These are phyloP conservation scores for Tiliacea aurago DNA, from an alignment of 2,888 invertebrate species.

Conservation along the genomic window DNA sequence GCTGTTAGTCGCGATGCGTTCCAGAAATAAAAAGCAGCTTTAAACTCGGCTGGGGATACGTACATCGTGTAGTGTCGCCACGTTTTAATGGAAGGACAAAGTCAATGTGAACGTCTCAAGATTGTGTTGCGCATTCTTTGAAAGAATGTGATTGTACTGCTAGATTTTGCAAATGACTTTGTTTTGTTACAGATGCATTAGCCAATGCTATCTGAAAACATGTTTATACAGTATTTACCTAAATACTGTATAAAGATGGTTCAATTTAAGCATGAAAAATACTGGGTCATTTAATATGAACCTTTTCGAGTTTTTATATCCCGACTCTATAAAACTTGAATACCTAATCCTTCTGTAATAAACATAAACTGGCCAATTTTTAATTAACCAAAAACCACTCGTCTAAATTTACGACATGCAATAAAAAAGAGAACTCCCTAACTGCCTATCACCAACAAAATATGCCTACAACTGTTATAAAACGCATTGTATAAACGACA, in stretches of 20 bases:
- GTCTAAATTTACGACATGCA: constrained; percentile 43
- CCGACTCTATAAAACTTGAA: constrained; percentile 16
- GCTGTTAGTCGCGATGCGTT: constrained; percentile 86
- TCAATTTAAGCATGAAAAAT: neutral
- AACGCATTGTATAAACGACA: constrained; percentile 67
- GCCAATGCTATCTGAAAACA: neutral
- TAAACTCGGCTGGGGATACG: constrained; percentile 87
- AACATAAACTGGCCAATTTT: constrained; percentile 54
- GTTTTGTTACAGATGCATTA: neutral
- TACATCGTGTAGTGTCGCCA: constrained; percentile 71
- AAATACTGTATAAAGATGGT: neutral
- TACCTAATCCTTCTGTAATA: constrained; percentile 30
- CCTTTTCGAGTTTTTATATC: neutral
- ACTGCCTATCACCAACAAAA: constrained; percentile 58
- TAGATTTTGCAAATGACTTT: neutral
- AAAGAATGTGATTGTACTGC: neutral
- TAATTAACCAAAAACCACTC: constrained; percentile 55
- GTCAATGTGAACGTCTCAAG: neutral
- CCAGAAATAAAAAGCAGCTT: constrained; percentile 88
- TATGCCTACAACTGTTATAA: constrained; percentile 64
- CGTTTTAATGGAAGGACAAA: constrained; percentile 48
- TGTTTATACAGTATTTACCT: neutral
- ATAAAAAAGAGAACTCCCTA: constrained; percentile 55
- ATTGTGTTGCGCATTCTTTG: constrained; percentile 4
- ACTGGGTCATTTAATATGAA: neutral